Conservation (phyloP, 2,888 invertebrate genomes). For the Coelinius sp. region DNA sequence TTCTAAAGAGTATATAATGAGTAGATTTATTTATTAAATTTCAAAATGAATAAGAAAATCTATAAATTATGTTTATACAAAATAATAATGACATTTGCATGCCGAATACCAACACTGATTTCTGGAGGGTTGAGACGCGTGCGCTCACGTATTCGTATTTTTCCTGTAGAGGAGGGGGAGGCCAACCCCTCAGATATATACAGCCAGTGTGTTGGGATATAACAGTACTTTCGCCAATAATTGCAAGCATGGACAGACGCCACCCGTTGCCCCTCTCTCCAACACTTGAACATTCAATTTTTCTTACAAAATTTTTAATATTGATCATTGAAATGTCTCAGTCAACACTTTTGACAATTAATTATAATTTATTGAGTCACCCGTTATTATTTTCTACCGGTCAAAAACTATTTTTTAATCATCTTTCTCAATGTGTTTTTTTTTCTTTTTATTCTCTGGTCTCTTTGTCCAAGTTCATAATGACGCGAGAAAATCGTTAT, state of each 20-base stretch:
- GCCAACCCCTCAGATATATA: not conserved
- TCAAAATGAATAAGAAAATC: not conserved
- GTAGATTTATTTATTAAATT: not conserved
- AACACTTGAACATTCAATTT: slow-evolving; percentile 23
- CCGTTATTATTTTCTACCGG: not conserved
- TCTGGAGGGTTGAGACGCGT: not conserved
- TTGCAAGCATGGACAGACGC: slow-evolving; percentile 38
- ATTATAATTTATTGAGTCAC: not conserved
- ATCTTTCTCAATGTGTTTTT: not conserved
- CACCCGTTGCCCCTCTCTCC: slow-evolving; percentile 9
- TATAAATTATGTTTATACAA: slow-evolving; percentile 7
- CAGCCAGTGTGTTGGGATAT: slow-evolving; percentile 10
- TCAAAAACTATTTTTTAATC: slow-evolving; percentile 16
- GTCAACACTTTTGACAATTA: not conserved
- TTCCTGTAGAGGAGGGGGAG: slow-evolving; percentile 37
- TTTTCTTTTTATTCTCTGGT: not conserved
- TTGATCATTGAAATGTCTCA: not conserved
- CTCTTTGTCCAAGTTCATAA: slow-evolving; percentile 35
- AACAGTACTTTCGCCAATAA: slow-evolving; percentile 35
- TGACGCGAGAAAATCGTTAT: slow-evolving; percentile 39
- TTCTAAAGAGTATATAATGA: too few species aligned
- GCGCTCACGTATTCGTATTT: slow-evolving; percentile 39
- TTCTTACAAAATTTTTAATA: not conserved
- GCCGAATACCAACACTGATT: slow-evolving; percentile 17
- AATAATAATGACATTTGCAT: slow-evolving; percentile 21